phyloP scores from a whole-genome alignment of 2,888 invertebrate species.

The Drosophila testacea region DNA sequence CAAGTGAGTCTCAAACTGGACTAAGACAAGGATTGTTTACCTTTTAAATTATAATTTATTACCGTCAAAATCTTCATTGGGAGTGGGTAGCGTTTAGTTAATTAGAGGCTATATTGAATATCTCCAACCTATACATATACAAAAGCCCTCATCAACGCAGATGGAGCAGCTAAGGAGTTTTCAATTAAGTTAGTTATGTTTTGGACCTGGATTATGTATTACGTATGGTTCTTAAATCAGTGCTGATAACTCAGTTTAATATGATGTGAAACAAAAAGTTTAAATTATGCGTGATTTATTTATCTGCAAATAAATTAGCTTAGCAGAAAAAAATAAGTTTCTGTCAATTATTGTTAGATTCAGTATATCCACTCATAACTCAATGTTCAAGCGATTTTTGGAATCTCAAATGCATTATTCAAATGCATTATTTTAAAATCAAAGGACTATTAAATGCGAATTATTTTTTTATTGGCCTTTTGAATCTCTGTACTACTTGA shows the following conservation, averaged over 20 bases:
- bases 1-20: constrained; percentile 13
- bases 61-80: constrained; percentile 37
- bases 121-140: constrained; percentile 39
- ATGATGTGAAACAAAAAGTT: too few species aligned
- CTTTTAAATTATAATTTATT: constrained; percentile 80
- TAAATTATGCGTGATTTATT: too few species aligned
- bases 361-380: too few species aligned
- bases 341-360: too few species aligned
- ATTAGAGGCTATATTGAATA: constrained; percentile 64
- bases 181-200: constrained; percentile 35
- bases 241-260: too few species aligned
- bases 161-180: constrained; percentile 16
- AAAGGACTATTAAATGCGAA: too few species aligned
- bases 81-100: constrained; percentile 51
- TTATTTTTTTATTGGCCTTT: too few species aligned
- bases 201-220: background rate
- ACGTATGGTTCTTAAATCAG: too few species aligned
- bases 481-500: too few species aligned
- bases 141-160: constrained; percentile 69
- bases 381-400: background rate
- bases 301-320: too few species aligned
- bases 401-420: background rate
- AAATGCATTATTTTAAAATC: background rate
- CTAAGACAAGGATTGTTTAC: constrained; percentile 61
- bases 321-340: too few species aligned